These are phyloP conservation scores for Rhadina sibilatrix DNA, from an alignment of 2,113 vertebrate genomes.

Conservation along the genomic window DNA sequence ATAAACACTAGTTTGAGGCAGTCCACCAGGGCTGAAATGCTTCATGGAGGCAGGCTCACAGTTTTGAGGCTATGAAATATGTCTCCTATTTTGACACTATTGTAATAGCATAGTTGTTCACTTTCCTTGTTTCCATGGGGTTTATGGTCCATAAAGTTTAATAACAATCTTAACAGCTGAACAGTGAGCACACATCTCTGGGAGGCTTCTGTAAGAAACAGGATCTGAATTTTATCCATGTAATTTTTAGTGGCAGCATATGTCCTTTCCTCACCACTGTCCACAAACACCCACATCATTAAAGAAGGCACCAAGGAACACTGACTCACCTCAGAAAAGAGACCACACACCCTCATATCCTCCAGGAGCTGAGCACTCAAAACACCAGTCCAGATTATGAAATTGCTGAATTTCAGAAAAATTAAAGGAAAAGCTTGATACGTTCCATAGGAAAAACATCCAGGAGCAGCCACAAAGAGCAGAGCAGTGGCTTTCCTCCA, in stretches of 20 bases:
- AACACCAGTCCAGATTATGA: neutral
- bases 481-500: neutral
- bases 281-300: neutral
- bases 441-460: neutral
- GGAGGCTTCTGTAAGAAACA: conserved; percentile 56
- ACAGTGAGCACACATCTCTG: conserved; percentile 63
- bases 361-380: neutral
- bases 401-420: neutral
- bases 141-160: conserved; percentile 86
- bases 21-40: neutral
- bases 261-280: neutral
- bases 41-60: neutral
- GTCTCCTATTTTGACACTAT: conserved; percentile 71
- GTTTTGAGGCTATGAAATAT: conserved; percentile 74
- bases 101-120: conserved; percentile 72
- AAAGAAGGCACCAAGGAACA: neutral
- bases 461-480: neutral
- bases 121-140: conserved; percentile 76
- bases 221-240: conserved; percentile 40
- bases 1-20: conserved; percentile 48
- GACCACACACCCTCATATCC: neutral
- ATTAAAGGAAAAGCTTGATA: neutral
- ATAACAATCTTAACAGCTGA: conserved; percentile 81
- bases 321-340: neutral
- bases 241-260: neutral